Base-by-base conservation (phyloP, 2,888 invertebrate genomes). In the Leistus spinibarbis region DNA sequence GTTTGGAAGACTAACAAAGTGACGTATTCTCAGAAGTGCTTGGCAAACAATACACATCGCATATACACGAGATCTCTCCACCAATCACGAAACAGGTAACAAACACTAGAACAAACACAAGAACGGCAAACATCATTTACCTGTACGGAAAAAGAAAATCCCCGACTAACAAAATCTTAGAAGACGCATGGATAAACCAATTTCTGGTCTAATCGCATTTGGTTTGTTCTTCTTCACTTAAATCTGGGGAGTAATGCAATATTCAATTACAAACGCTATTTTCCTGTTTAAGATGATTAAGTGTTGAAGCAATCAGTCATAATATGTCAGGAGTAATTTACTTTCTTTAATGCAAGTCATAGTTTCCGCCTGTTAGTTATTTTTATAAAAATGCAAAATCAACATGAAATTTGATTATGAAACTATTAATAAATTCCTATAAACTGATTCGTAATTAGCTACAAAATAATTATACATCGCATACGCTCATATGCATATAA, bases 21-120 rank as follows among this genome's bases (percentile, higher is more conserved):
- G 23, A 62, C 70, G 19, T 63, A 70, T 70, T 70, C 70, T 22
- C 54, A 70, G 70, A 70, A 70, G 70, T 40, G 69, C 62, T 60
- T 22, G 23, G 63, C 63, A 62, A 70, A 70, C 70, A 70, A 70
- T 69, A 69, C 54, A 63, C 22, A 63, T 13, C 7, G 40, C 40
- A 40, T 40, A 40, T 40, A 40, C 40, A 40, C 40, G 40, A 40
- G 20, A 60, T 19, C 60, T 60, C 60, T 60, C 60, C 4, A 60
- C 60, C 60, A 60, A 60, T 60, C 60, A 60, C 60, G 60, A 40
- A 40, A 40, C 40, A 40, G 40, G 13, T 40, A 60, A 60, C 60
- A 60, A 60, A 60, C 60, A 60, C 22, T n/a, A 19, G 22, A 60
- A 60, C 19, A 60, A 20, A 23, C 64, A 23, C 64, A 27, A 64